A percentile compares a stretch with the other conserved stretches of the same genome.
Conservation (phyloP, 2,113 vertebrate species). For the Nerophis ophidion region DNA sequence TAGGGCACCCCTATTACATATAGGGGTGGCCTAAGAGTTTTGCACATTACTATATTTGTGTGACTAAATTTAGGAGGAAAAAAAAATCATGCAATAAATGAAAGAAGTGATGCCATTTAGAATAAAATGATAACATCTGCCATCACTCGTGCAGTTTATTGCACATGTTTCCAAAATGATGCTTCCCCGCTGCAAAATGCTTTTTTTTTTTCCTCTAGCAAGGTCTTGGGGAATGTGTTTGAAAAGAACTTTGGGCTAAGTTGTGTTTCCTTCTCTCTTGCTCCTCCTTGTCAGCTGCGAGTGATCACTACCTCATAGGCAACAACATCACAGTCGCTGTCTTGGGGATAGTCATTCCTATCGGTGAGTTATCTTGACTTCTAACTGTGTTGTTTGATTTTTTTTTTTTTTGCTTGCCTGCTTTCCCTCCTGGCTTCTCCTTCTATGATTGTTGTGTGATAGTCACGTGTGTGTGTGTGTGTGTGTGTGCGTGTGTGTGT, state of each 20-base stretch:
- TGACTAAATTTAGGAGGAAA: background rate
- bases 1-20: too few relatives aligned
- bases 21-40: too few relatives aligned
- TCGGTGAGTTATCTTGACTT: slow-evolving; percentile 77
- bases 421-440: slow-evolving; percentile 49
- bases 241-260: slow-evolving; percentile 20
- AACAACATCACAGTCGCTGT: slow-evolving; percentile 90
- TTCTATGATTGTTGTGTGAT: slow-evolving; percentile 29
- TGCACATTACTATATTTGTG: too few relatives aligned
- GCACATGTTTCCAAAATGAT: background rate
- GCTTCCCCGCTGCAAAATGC: background rate
- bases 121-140: slow-evolving; percentile 29
- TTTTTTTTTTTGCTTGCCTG: slow-evolving; percentile 39
- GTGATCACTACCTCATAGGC: slow-evolving; percentile 79
- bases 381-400: slow-evolving; percentile 24
- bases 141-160: background rate
- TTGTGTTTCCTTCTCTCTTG: slow-evolving; percentile 16
- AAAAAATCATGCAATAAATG: background rate
- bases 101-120: background rate
- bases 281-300: slow-evolving; percentile 73
- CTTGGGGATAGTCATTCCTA: slow-evolving; percentile 88
- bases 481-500: background rate
- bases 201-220: slow-evolving; percentile 5
- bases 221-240: background rate
- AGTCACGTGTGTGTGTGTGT: background rate